Evolutionary conservation across 35 echinoderm and acorn worm species (phyloP), one percentile per base, ranked within the genome.

Genomic region (Ptychodera flava): DNA sequence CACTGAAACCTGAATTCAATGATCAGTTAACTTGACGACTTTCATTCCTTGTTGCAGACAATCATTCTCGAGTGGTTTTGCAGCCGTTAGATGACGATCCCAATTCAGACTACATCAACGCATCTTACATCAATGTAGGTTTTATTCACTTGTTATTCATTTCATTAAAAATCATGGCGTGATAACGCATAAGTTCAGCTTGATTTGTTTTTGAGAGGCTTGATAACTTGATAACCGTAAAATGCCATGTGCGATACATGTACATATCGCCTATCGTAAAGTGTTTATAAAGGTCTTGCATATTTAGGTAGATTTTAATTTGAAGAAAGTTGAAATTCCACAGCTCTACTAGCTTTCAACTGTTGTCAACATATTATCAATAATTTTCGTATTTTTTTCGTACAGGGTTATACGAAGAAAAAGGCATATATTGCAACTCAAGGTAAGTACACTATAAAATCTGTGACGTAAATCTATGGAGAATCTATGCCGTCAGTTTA

Each of bases 91-190:
- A 86, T 16, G 89, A 77, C 15, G 84, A 91, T 82, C 78, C 84
- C 2, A 81, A 85, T 78, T 91, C 89, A 76, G 89, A 91, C 86
- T 91, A 91, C 78, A 83, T 91, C 14, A 91, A 91, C 29, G 89
- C 89, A 16, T 91, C 83, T 22, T 91, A 36, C 32, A 91, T 91
- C 34, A 86, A 86, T 35, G 89, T 91, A 80, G 76, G 28, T 85
- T 1, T 0, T 28, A 29, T 85, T 81, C 12, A 15, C 14, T 16
- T 81, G 15, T 81, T 31, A 31, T 81, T 81, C 14, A 81, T 77
- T n/a, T n/a, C n/a, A n/a, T n/a, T n/a, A n/a, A n/a, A 15, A 77
- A 15, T 15, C 15, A 77, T 15, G 15, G 75, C n/a, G 15, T 15
- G n/a, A 15, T 15, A 77, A 15, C n/a, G 75, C n/a, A 77, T 15